Percentiles rank a stretch among this genome's conserved stretches.
Evolutionary conservation across 2,113 vertebrate species (phyloP).

Genomic region (Henicopernis longicauda): DNA sequence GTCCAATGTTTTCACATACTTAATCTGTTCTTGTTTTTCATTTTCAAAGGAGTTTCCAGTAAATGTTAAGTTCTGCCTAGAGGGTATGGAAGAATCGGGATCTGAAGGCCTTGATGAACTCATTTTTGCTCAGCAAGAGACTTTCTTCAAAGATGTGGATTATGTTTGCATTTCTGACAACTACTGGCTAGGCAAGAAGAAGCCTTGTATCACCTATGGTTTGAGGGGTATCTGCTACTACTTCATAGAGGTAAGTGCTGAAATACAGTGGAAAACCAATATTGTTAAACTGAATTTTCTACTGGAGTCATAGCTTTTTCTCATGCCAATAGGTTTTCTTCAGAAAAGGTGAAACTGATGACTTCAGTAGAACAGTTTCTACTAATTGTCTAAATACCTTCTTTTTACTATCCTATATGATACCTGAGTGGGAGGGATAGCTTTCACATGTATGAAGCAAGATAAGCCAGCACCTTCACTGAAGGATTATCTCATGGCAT

Average conservation of each 20-base stretch:
- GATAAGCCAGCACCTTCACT: not conserved
- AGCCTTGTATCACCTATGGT: constrained; percentile 96
- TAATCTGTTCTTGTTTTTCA: not conserved
- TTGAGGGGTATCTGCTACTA: constrained; percentile 95
- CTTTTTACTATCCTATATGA: not conserved
- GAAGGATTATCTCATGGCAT: not conserved
- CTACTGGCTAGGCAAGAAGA: constrained; percentile 96
- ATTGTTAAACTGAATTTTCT: not conserved
- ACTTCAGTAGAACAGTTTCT: not conserved
- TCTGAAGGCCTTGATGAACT: constrained; percentile 92
- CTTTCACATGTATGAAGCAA: not conserved
- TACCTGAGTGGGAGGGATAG: not conserved
- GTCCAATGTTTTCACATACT: not conserved
- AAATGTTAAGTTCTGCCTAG: constrained; percentile 94
- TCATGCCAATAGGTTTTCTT: not conserved
- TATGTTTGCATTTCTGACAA: constrained; percentile 97
- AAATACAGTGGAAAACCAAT: not conserved
- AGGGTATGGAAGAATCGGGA: constrained; percentile 97
- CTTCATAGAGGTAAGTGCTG: constrained; percentile 77
- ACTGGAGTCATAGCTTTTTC: not conserved
- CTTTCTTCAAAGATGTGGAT: constrained; percentile 91
- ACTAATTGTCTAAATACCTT: not conserved
- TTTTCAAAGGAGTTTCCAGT: constrained; percentile 86
- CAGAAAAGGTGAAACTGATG: not conserved
- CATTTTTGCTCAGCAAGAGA: constrained; percentile 82